Conservation (phyloP, 2,888 invertebrate species). For the Iselma pallidipennis region DNA sequence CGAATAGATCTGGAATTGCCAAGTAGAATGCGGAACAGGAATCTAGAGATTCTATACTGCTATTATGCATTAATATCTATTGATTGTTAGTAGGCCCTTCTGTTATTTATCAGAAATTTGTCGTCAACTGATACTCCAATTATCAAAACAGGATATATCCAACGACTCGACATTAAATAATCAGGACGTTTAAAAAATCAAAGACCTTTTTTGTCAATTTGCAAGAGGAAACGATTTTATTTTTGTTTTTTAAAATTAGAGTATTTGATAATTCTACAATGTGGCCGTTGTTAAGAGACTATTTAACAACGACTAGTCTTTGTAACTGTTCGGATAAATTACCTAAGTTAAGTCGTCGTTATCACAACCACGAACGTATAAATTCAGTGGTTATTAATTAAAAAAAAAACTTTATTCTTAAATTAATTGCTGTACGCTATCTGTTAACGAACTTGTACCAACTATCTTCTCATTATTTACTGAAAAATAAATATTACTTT, state of each 20-base stretch:
- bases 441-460: neutral
- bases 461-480: neutral
- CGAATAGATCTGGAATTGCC: neutral
- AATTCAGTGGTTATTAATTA: neutral
- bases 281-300: neutral
- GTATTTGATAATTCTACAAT: neutral
- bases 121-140: neutral
- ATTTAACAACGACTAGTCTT: neutral
- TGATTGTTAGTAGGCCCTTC: neutral
- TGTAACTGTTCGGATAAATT: neutral
- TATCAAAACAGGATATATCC: neutral
- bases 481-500: too few species aligned
- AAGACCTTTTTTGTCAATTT: neutral
- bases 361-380: neutral
- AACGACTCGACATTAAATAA: neutral
- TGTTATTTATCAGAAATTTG: neutral
- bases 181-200: neutral
- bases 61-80: neutral
- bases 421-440: neutral
- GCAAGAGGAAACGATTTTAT: neutral
- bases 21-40: neutral
- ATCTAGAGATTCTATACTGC: neutral
- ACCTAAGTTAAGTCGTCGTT: neutral
- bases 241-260: too few species aligned
- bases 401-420: neutral